phyloP scores from a whole-genome alignment of 1,140 invertebrate genomes.

The Drosophila rufa region DNA sequence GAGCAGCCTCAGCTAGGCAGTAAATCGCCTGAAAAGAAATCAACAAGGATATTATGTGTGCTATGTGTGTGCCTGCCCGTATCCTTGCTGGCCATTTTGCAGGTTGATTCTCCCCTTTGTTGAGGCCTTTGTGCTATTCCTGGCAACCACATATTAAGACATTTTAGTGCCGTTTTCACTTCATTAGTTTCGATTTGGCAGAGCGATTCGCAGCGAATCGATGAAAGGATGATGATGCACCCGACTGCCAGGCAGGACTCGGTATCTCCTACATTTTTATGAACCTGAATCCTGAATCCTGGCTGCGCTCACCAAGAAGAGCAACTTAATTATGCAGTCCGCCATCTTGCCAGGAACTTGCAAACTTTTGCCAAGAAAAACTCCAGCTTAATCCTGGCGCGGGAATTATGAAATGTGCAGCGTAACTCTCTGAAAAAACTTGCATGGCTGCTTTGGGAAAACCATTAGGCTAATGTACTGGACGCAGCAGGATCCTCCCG shows the following conservation, averaged over 20 bases:
- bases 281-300: no score
- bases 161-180: constrained; percentile 84
- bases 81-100: constrained; percentile 56
- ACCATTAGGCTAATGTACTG: constrained; percentile 78
- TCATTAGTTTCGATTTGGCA: constrained; percentile 81
- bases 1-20: constrained; percentile 56
- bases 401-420: constrained; percentile 82
- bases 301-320: constrained; percentile 6
- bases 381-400: constrained; percentile 71
- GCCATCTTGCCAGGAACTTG: constrained; percentile 49
- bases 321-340: constrained; percentile 67
- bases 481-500: constrained; percentile 8
- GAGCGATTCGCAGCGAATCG: not conserved
- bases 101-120: constrained; percentile 57
- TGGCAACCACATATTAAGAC: constrained; percentile 70
- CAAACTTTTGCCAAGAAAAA: constrained; percentile 62
- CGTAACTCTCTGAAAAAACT: constrained; percentile 48
- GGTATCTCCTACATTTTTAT: constrained; percentile 7
- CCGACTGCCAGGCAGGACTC: no score
- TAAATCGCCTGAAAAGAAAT: constrained; percentile 83
- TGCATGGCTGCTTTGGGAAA: constrained; percentile 21
- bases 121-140: constrained; percentile 6
- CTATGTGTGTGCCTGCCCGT: constrained; percentile 34
- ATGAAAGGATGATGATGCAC: constrained; percentile 15
- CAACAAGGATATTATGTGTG: constrained; percentile 78